Base-by-base conservation (phyloP, 2,888 invertebrate genomes). In the Dasysyrphus albostriatus region DNA sequence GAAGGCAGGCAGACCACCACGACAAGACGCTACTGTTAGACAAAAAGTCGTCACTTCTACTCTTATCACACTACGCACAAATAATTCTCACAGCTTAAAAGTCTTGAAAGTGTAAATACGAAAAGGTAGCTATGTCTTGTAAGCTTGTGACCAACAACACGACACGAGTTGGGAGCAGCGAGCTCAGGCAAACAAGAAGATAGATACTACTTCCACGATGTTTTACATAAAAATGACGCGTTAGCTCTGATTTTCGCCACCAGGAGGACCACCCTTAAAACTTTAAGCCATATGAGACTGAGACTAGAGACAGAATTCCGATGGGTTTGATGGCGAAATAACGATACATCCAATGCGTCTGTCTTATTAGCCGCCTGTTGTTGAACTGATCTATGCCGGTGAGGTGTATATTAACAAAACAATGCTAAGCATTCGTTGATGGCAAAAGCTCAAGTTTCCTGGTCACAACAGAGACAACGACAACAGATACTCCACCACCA, bases 311-410 rank as follows among this genome's bases (percentile, higher is more conserved):
- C 34, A 44, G 16, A 63, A 37, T 70, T 44, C 69, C 39, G 42
- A 54, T 32, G 61, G 29, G 19, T 39, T 44, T 19, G 10, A 34
- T 42, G 56, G 58, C 65, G 72, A 51, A 59, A 29, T 61, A 51
- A 29, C 56, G 47, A 37, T 56, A 77, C 78, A 34, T 16, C 65
- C 29, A 73, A 56, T 24, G 44, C 80, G 83, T 79, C 79, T 75
- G 54, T 49, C 72, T 83, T 72, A 78, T 54, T 72, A 70, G 79
- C 75, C 70, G 75, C 74, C 78, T 83, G 44, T 54, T 78, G 78
- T 79, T 70, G 72, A 87, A 87, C 87, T 87, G 87, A 87, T 83
- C 87, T 83, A 72, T 67, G 73, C 65, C 58, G 73, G 77, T 72
- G 58, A 54, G 39, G 42, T 67, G 19, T 82, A 37, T 58, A 37